Conservation (phyloP, 2,797 vertebrate genomes). For the Lateolabrax maculatus region DNA sequence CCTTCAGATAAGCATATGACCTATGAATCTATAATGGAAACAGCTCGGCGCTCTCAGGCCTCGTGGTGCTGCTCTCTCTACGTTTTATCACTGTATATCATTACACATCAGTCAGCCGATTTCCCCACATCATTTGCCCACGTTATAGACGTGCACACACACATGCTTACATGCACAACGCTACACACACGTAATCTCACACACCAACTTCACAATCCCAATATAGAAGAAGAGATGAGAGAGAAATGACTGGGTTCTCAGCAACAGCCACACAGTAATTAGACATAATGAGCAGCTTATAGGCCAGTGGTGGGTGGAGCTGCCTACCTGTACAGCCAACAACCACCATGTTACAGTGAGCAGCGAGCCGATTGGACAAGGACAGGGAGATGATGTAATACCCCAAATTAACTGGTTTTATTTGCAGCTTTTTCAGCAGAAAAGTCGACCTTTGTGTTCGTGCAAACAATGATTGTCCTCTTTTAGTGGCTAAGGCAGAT, state of each 20-base stretch:
- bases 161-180: background rate
- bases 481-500: background rate
- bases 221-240: background rate
- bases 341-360: background rate
- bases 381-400: conserved; percentile 8
- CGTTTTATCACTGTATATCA: conserved; percentile 16
- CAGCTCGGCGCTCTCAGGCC: conserved; percentile 3
- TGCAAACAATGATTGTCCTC: background rate
- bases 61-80: conserved; percentile 16
- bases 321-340: background rate
- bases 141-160: background rate
- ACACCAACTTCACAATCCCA: conserved; percentile 13
- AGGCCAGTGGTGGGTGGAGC: conserved; percentile 19
- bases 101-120: conserved; percentile 11
- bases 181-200: background rate
- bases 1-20: conserved; percentile 21
- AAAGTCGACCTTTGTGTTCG: background rate
- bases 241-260: background rate
- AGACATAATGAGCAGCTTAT: conserved; percentile 27
- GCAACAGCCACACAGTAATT: conserved; percentile 13
- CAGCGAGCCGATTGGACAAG: background rate
- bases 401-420: background rate
- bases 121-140: conserved; percentile 10
- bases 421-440: background rate
- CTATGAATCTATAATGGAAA: conserved; percentile 45